These are phyloP conservation scores for Myiotriccus ornatus DNA, from an alignment of 2,797 vertebrate species.

Conservation along the genomic window DNA sequence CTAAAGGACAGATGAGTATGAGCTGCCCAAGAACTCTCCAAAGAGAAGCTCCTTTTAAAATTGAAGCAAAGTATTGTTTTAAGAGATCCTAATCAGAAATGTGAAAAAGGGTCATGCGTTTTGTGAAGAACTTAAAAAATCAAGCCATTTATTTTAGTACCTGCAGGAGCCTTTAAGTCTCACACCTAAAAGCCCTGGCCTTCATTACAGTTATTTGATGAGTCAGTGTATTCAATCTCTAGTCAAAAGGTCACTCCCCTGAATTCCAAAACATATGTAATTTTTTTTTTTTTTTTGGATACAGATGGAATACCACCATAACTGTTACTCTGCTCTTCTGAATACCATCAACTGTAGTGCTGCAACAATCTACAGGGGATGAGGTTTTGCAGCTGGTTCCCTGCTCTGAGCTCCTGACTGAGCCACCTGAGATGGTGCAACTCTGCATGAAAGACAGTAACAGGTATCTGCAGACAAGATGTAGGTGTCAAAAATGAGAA, in stretches of 20 bases:
- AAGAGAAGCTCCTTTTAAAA: neutral
- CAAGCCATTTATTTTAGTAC: neutral
- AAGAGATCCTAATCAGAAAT: neutral
- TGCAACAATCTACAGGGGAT: neutral
- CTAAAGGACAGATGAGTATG: neutral
- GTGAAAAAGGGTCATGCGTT: neutral
- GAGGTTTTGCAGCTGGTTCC: constrained; percentile 40
- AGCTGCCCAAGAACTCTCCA: neutral
- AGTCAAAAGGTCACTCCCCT: neutral
- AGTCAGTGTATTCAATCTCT: neutral
- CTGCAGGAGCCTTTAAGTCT: neutral
- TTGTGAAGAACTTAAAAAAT: neutral
- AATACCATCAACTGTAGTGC: neutral
- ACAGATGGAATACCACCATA: neutral
- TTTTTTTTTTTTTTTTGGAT: neutral
- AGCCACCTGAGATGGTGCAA: neutral
- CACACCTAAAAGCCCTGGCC: neutral
- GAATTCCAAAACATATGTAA: constrained; percentile 23
- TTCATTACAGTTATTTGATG: neutral
- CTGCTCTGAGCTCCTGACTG: neutral
- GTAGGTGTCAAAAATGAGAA: neutral
- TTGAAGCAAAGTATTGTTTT: constrained; percentile 25
- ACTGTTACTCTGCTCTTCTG: neutral
- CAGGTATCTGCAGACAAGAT: neutral
- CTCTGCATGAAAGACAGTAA: neutral